Base-by-base conservation (phyloP, 1,140 invertebrate genomes). In the Tyrophagus putrescentiae region DNA sequence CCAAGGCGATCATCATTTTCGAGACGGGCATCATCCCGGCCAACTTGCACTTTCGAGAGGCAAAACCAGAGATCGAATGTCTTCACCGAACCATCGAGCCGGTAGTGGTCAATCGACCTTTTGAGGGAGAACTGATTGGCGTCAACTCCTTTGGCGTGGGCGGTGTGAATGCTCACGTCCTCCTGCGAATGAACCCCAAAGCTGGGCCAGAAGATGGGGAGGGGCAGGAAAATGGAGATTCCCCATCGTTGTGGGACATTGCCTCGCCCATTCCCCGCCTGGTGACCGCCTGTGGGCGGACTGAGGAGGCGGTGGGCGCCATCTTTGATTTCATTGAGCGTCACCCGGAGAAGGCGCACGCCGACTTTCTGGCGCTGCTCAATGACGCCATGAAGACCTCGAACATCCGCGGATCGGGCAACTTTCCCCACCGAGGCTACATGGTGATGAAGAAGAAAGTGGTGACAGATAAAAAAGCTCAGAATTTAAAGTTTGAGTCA, bases 121-220 rank as follows among this genome's bases (percentile, higher is more conserved):
- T 87, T 82, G 82, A 84, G 32, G 88, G 89, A 21, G 87, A 88
- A 16, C 74, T 89, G n/a, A 80, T 88, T 36, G 92, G 80, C 3
- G 69, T 97, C 1, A 98, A 96, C 72, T 95, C 89, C 0, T 97
- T 98, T 71, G 94, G 94, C 25, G 96, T 97, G 74, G 94, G 93
- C 60, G 94, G 94, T 44, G 87, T 91, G 27, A 96, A 97, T 73
- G 91, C 87, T 21, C 92, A 97, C 71, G 73, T 89, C 0, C 75
- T 97, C 50, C 74, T 97, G 0, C 81, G 83, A 67, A 84, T 84
- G 0, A 61, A 66, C n/a, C n/a, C 23, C 13, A 59, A 57, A 33
- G 18, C 29, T 9, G 6, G 27, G 9, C 16, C 31, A 11, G 11
- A 48, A 33, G n/a, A 58, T 6, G n/a, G n/a, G n/a, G n/a, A n/a